These are phyloP conservation scores for Anoncus sp. DNA, from an alignment of 2,888 invertebrate genomes.

Conservation along the genomic window DNA sequence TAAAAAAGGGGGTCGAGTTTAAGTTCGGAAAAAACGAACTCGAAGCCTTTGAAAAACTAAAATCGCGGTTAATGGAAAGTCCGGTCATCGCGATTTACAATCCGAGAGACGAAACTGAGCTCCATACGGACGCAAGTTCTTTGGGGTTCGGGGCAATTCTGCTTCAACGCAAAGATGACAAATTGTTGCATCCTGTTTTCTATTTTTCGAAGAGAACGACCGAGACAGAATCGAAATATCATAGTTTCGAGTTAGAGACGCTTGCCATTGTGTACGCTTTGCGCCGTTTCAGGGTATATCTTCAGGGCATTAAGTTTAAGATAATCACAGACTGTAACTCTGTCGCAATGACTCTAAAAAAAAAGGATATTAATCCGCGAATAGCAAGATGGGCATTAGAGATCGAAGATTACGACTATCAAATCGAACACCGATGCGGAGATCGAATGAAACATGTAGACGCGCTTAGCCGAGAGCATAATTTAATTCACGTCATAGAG, in stretches of 20 bases:
- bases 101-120: constrained; percentile 42
- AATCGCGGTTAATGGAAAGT: constrained; percentile 35
- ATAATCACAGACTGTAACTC: constrained; percentile 74
- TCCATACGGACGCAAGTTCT: constrained; percentile 77
- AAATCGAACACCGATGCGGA: constrained; percentile 67
- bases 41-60: constrained; percentile 49
- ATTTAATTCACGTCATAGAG: constrained; percentile 51
- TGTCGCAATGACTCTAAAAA: constrained; percentile 69
- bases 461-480: constrained; percentile 64
- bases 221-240: constrained; percentile 69
- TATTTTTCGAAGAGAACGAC: constrained; percentile 76
- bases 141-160: constrained; percentile 75
- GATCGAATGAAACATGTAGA: constrained; percentile 72
- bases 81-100: constrained; percentile 59
- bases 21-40: constrained; percentile 66
- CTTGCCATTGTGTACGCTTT: constrained; percentile 68
- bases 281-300: constrained; percentile 70
- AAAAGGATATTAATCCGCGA: constrained; percentile 73
- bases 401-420: constrained; percentile 70
- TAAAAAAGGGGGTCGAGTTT: constrained; percentile 65
- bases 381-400: constrained; percentile 72
- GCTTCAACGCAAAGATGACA: constrained; percentile 72
- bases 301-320: constrained; percentile 68
- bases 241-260: constrained; percentile 74
- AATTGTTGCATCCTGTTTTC: constrained; percentile 73